Conservation (phyloP, 1,140 invertebrate genomes). For the Drosophila bocki region DNA sequence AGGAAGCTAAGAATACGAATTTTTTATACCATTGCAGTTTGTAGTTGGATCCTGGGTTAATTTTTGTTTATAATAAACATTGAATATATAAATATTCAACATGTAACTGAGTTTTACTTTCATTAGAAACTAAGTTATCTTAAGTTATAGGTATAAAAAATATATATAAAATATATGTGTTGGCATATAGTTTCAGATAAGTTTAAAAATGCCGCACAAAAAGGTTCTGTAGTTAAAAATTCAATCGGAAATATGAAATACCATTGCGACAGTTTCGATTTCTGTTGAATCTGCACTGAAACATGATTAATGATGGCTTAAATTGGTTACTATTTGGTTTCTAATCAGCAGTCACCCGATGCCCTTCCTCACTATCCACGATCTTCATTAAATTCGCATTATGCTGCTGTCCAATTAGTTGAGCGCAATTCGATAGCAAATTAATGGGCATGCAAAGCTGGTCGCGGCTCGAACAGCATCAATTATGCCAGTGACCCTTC, state of each 20-base stretch:
- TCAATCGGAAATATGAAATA: background rate
- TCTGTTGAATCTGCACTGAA: background rate
- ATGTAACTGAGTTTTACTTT: too few relatives aligned
- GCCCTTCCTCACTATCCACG: background rate
- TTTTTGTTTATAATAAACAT: too few relatives aligned
- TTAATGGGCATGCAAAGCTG: conserved; percentile 47
- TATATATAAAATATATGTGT: background rate
- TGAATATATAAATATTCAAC: too few relatives aligned
- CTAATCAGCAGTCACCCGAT: conserved; percentile 25
- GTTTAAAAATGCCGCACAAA: background rate
- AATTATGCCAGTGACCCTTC: conserved; percentile 54
- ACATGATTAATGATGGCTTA: conserved; percentile 7
- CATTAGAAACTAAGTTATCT: too few relatives aligned
- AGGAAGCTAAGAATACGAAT: too few relatives aligned
- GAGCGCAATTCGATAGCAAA: conserved; percentile 62
- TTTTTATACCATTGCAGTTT: too few relatives aligned
- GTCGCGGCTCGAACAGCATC: conserved; percentile 55
- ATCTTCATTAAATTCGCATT: conserved; percentile 63
- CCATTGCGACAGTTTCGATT: background rate
- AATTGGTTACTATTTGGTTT: conserved; percentile 19
- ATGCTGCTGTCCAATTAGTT: conserved; percentile 49
- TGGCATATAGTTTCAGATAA: background rate
- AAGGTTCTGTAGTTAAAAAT: too few relatives aligned
- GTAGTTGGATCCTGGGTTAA: too few relatives aligned
- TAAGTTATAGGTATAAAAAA: too few relatives aligned